phyloP scores from a whole-genome alignment of 2,113 vertebrate species.

The Pseudolaguvia tuberculata region DNA sequence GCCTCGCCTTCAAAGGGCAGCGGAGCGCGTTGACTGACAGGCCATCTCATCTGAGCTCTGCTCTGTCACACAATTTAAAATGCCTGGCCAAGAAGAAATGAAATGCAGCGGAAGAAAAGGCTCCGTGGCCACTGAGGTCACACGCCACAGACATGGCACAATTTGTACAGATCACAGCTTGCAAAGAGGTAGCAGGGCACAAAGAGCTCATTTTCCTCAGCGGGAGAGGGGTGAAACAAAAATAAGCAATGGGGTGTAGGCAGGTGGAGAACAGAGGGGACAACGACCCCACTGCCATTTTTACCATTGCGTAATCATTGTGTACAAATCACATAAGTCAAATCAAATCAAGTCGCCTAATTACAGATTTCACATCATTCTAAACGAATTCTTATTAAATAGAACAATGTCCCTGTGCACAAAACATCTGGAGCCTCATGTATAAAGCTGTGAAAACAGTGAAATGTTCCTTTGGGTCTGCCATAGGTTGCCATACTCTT shows the following conservation, averaged over 20 bases:
- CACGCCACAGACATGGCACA: slow-evolving; percentile 47
- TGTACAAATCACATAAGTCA: neutral
- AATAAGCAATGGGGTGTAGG: slow-evolving; percentile 38
- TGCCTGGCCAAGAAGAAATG: slow-evolving; percentile 71
- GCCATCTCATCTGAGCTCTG: slow-evolving; percentile 83
- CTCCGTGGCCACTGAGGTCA: slow-evolving; percentile 65
- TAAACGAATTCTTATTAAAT: neutral
- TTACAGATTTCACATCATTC: neutral
- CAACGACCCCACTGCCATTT: neutral
- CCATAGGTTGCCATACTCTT: too few species aligned
- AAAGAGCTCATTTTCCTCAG: slow-evolving; percentile 27
- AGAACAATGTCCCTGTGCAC: neutral
- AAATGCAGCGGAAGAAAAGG: slow-evolving; percentile 71
- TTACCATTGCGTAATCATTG: too few species aligned
- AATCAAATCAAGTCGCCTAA: neutral
- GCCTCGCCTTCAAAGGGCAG: slow-evolving; percentile 93
- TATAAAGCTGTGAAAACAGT: too few species aligned
- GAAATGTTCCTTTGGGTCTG: too few species aligned
- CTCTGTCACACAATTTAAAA: slow-evolving; percentile 75
- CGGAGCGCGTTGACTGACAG: slow-evolving; percentile 85
- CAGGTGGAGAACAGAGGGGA: slow-evolving; percentile 34
- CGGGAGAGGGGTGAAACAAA: slow-evolving; percentile 39
- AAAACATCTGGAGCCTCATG: too few species aligned
- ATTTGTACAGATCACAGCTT: slow-evolving; percentile 58
- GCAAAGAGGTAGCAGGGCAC: slow-evolving; percentile 31